A percentile compares a stretch with the other conserved stretches of the same genome.
phyloP scores from a whole-genome alignment of 2,113 vertebrate species.

The Leucosticte australis region DNA sequence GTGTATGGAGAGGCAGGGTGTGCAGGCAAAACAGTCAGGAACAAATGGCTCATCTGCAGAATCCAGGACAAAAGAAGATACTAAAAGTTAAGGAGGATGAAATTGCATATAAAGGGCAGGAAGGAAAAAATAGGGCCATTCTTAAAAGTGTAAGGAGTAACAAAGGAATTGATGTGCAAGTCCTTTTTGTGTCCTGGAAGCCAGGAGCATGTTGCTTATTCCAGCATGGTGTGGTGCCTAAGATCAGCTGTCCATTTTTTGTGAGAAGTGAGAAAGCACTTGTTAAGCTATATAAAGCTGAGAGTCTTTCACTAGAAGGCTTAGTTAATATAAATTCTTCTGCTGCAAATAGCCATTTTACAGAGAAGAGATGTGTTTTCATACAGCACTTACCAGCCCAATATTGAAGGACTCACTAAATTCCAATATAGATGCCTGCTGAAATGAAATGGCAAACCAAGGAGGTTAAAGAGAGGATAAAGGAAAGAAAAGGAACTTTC shows the following conservation, averaged over 20 bases:
- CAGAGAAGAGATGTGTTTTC: not conserved
- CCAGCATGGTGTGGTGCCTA: not conserved
- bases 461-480: not conserved
- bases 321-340: not conserved
- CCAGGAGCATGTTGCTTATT: not conserved
- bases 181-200: not conserved
- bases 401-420: not conserved
- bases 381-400: not conserved
- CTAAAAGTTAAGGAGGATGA: not conserved
- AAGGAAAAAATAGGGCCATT: not conserved
- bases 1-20: not conserved
- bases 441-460: not conserved
- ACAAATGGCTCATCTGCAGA: not conserved
- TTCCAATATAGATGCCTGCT: not conserved
- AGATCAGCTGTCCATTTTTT: not conserved
- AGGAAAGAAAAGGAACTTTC: not conserved
- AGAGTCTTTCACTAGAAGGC: not conserved
- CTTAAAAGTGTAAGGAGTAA: not conserved
- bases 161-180: not conserved
- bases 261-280: not conserved
- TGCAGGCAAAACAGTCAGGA: not conserved
- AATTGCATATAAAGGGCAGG: not conserved
- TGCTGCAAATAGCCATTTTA: conserved; percentile 3
- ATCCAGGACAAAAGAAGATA: not conserved
- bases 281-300: not conserved